A percentile compares a stretch with the other conserved stretches of the same genome.
Evolutionary conservation across 2,888 invertebrate genomes (phyloP).

Genomic region (Pseudococcus longispinus): DNA sequence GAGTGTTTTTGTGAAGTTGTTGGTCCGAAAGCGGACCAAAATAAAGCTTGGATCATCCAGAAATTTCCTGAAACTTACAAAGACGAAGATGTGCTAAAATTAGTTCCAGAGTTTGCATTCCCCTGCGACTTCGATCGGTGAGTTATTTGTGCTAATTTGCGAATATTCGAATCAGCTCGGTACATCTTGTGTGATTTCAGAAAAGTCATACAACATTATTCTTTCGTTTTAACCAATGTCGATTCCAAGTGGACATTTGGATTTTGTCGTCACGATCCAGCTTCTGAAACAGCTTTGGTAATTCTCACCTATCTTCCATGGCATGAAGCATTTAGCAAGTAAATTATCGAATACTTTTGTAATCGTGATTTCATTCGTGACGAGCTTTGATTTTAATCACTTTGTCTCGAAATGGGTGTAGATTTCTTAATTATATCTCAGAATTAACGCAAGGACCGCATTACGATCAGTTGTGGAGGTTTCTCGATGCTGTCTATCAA

Average conservation of each 20-base stretch:
- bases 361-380: background rate
- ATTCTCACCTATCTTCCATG: conserved; percentile 90
- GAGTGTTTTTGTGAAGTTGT: conserved; percentile 85
- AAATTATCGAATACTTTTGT: conserved; percentile 62
- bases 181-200: conserved; percentile 67
- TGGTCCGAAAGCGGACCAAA: conserved; percentile 69
- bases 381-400: background rate
- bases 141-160: conserved; percentile 61
- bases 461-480: conserved; percentile 68
- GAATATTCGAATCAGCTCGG: too few relatives aligned
- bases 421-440: conserved; percentile 82
- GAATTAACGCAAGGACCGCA: conserved; percentile 73
- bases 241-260: conserved; percentile 98
- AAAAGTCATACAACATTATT: conserved; percentile 84
- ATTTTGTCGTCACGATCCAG: conserved; percentile 94
- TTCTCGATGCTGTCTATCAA: conserved; percentile 74
- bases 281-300: conserved; percentile 83
- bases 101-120: conserved; percentile 90
- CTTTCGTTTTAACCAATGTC: conserved; percentile 93
- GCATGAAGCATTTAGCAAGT: conserved; percentile 96
- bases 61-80: conserved; percentile 84
- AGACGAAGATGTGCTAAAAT: conserved; percentile 83
- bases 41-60: conserved; percentile 76
- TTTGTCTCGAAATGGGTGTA: conserved; percentile 61
- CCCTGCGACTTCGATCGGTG: conserved; percentile 82